Conservation (phyloP, 1,140 invertebrate genomes). For the Drosophila mauritiana region DNA sequence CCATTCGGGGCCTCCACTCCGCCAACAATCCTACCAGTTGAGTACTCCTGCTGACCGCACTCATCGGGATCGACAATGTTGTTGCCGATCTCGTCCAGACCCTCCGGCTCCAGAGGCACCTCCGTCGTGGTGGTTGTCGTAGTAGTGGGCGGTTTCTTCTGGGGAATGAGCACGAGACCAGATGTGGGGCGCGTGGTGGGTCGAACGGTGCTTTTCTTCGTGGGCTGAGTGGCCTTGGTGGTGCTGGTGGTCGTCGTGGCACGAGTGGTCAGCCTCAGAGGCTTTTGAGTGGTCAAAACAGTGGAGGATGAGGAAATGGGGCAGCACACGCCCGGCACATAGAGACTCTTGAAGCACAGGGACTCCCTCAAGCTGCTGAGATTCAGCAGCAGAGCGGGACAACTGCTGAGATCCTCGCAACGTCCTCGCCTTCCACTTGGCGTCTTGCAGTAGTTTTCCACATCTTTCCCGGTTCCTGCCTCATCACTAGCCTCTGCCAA, state of each 20-base stretch:
- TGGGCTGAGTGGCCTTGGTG: conserved; percentile 41
- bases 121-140: conserved; percentile 84
- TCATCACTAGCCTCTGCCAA: conserved; percentile 62
- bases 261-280: conserved; percentile 85
- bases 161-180: conserved; percentile 73
- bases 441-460: conserved; percentile 89
- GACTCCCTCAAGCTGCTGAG: conserved; percentile 92
- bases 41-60: conserved; percentile 92
- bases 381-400: conserved; percentile 94
- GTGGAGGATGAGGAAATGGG: conserved; percentile 85
- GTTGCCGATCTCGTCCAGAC: conserved; percentile 79
- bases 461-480: conserved; percentile 75
- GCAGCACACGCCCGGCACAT: conserved; percentile 96
- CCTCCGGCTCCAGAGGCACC: conserved; percentile 62
- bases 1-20: conserved; percentile 93
- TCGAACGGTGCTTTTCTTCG: conserved; percentile 48
- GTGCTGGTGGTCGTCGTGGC: conserved; percentile 26
- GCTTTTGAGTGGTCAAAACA: conserved; percentile 74
- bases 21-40: conserved; percentile 94
- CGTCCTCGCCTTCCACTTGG: conserved; percentile 91
- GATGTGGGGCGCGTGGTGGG: conserved; percentile 57
- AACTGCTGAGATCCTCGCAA: conserved; percentile 95
- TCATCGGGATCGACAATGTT: conserved; percentile 86
- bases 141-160: conserved; percentile 83
- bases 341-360: conserved; percentile 95